Evolutionary conservation across 2,797 vertebrate genomes (phyloP).

Genomic region (Sus cebifrons): DNA sequence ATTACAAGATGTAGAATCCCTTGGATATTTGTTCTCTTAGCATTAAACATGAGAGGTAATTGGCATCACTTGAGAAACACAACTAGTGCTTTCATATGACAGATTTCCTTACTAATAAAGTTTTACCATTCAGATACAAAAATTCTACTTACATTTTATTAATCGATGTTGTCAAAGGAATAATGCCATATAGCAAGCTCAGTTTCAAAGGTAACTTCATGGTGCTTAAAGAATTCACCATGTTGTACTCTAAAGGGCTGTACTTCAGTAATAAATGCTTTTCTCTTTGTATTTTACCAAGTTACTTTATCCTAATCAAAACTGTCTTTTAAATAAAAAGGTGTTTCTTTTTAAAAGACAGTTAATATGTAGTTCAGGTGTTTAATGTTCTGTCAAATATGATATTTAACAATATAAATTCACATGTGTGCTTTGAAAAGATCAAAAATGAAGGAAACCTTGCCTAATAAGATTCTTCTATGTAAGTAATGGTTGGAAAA

Average conservation of each 20-base stretch:
- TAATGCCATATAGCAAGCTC: neutral
- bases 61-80: neutral
- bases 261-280: conserved; percentile 52
- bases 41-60: conserved; percentile 6
- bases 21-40: conserved; percentile 15
- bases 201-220: neutral
- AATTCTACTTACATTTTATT: neutral
- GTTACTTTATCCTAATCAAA: conserved; percentile 62
- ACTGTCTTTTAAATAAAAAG: conserved; percentile 46
- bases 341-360: neutral
- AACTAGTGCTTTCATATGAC: neutral
- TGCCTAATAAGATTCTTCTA: conserved; percentile 64
- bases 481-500: conserved; percentile 86
- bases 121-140: neutral
- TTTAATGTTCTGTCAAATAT: conserved; percentile 82
- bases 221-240: conserved; percentile 10
- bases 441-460: conserved; percentile 60
- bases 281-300: conserved; percentile 49
- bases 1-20: neutral
- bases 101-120: conserved; percentile 48
- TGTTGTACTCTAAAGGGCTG: conserved; percentile 55
- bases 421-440: conserved; percentile 54
- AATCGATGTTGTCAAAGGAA: neutral
- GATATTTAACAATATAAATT: conserved; percentile 63
- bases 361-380: conserved; percentile 46